These are phyloP conservation scores for Hydractinia symbiolongicarpus DNA, from an alignment of 30 jellyfish, hydroid and myxozoan species.

Conservation along the genomic window DNA sequence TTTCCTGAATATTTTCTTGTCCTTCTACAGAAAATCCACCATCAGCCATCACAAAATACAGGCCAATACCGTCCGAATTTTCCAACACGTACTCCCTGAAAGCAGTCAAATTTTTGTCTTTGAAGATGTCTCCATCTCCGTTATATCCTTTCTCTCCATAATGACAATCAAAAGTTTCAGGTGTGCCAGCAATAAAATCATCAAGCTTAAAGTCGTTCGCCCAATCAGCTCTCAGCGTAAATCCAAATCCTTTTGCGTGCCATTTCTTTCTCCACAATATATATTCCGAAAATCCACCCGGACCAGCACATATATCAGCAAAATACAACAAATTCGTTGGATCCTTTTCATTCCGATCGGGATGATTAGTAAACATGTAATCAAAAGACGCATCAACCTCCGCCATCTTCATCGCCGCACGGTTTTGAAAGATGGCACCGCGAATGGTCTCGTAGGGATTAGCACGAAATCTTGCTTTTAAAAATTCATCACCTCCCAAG, in stretches of 20 bases:
- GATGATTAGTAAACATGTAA: slow-evolving; percentile 79
- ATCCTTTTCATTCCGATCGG: slow-evolving; percentile 24
- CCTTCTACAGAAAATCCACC: slow-evolving; percentile 99
- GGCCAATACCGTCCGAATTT: slow-evolving; percentile 66
- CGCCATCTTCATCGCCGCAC: slow-evolving; percentile 99
- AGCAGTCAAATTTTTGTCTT: slow-evolving; percentile 67
- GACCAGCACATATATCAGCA: slow-evolving; percentile 99
- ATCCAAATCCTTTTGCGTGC: slow-evolving; percentile 92
- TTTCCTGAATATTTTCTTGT: slow-evolving; percentile 89
- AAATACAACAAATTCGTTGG: slow-evolving; percentile 57
- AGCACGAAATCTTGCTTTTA: slow-evolving; percentile 79
- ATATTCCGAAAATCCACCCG: slow-evolving; percentile 98
- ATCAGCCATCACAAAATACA: slow-evolving; percentile 96
- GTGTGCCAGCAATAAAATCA: slow-evolving; percentile 90
- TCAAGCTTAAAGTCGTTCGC: slow-evolving; percentile 83
- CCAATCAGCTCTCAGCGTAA: slow-evolving; percentile 79
- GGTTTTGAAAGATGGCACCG: slow-evolving; percentile 93
- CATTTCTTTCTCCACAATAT: slow-evolving; percentile 88
- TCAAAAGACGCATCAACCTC: slow-evolving; percentile 87
- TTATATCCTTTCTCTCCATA: slow-evolving; percentile 89
- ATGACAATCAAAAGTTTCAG: slow-evolving; percentile 90
- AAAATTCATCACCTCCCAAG: slow-evolving; percentile 73
- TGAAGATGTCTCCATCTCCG: slow-evolving; percentile 93
- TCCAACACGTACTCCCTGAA: slow-evolving; percentile 66
- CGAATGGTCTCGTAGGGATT: slow-evolving; percentile 89